Evolutionary conservation across 2,797 vertebrate genomes (phyloP).

Genomic region (Gallirallus australis): DNA sequence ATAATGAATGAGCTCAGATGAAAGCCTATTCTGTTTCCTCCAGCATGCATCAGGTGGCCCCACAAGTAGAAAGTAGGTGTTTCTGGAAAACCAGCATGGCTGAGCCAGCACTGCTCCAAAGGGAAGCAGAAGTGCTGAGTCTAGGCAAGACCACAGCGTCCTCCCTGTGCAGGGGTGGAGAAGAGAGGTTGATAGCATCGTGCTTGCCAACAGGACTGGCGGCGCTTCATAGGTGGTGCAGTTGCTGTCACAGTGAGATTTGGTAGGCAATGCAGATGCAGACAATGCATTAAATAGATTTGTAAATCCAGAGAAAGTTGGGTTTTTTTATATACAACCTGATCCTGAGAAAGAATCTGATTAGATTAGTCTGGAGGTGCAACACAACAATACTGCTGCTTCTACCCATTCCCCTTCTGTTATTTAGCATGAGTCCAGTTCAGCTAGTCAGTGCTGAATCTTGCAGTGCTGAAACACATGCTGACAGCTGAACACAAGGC

Average conservation of each 20-base stretch:
- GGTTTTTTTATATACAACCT: not conserved
- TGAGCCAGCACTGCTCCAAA: not conserved
- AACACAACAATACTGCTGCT: not conserved
- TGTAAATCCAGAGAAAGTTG: not conserved
- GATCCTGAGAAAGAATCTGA: not conserved
- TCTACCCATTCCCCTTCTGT: not conserved
- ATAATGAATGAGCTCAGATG: fast-evolving
- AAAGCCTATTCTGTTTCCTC: fast-evolving
- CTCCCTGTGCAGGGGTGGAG: not conserved
- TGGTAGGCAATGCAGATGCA: not conserved
- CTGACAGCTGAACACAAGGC: not conserved
- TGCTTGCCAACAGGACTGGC: not conserved
- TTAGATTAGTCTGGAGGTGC: not conserved
- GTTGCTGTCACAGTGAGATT: too few species aligned
- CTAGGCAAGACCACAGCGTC: not conserved
- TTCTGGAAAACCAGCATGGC: not conserved
- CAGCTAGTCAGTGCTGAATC: not conserved
- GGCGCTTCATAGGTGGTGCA: not conserved
- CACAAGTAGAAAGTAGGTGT: not conserved
- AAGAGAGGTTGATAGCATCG: fast-evolving
- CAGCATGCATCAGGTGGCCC: not conserved
- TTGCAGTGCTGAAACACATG: not conserved
- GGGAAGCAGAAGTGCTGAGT: not conserved
- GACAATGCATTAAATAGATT: not conserved
- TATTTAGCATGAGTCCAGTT: not conserved